phyloP scores from a whole-genome alignment of 2,888 invertebrate species.

The Chalcis sispes region DNA sequence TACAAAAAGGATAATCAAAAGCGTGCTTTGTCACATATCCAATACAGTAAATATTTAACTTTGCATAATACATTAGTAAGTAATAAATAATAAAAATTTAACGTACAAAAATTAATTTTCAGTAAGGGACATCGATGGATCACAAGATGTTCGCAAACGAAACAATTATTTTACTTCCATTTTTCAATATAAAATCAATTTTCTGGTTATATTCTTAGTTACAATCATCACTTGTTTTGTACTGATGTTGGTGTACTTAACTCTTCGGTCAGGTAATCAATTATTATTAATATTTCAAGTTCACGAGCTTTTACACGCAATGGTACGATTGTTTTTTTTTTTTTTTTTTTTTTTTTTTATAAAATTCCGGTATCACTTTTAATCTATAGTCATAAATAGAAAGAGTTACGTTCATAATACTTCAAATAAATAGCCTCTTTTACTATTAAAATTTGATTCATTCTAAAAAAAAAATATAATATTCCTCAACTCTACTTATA shows the following conservation, averaged over 20 bases:
- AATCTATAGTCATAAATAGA: no score
- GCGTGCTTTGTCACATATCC: background rate
- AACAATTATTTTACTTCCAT: constrained; percentile 1
- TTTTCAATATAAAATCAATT: constrained; percentile 25
- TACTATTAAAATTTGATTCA: no score
- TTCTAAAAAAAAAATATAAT: no score
- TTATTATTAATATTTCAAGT: no score
- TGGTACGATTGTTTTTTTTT: no score
- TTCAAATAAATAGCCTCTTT: no score
- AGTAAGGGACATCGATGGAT: constrained; percentile 11
- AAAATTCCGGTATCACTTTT: no score
- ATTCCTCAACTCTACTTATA: no score
- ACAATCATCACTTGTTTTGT: constrained; percentile 18
- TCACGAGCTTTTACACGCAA: no score
- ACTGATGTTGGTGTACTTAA: constrained; percentile 34
- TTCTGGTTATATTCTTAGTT: constrained; percentile 14
- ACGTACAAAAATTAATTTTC: background rate
- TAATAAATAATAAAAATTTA: background rate
- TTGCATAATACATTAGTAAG: background rate
- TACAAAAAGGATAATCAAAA: constrained; percentile 13
- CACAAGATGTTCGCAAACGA: constrained; percentile 4
- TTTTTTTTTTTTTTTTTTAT: no score
- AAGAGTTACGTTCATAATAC: no score
- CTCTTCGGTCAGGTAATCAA: constrained; percentile 31
- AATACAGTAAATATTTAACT: constrained; percentile 34